Conservation (phyloP, 2,113 vertebrate species). For the Chunga burmeisteri region DNA sequence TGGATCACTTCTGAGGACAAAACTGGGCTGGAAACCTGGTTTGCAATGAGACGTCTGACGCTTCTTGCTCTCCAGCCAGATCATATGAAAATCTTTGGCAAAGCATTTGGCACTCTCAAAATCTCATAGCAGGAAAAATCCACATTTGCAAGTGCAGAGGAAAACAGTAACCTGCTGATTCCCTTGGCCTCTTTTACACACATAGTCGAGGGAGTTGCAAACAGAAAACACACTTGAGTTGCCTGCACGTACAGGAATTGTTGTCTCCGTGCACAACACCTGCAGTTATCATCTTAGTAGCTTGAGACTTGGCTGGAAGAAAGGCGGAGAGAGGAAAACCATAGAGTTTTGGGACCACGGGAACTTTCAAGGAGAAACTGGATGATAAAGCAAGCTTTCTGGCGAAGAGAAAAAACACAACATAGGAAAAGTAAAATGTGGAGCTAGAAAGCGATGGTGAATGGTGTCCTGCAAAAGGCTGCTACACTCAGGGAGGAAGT, state of each 20-base stretch:
- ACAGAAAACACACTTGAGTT: not conserved
- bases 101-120: not conserved
- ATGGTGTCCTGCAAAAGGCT: not conserved
- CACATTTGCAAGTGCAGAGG: constrained; percentile 43
- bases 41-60: constrained; percentile 30
- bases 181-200: not conserved
- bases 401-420: not conserved
- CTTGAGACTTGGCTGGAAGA: not conserved
- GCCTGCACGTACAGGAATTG: not conserved
- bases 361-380: not conserved
- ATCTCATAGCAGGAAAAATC: constrained; percentile 19
- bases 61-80: constrained; percentile 57
- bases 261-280: not conserved
- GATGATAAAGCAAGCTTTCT: not conserved
- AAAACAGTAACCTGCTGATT: constrained; percentile 26
- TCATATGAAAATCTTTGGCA: constrained; percentile 51
- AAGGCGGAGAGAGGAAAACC: not conserved
- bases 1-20: constrained; percentile 6
- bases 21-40: constrained; percentile 32
- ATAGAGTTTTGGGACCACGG: not conserved
- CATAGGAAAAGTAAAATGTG: not conserved
- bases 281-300: not conserved
- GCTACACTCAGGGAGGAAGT: not conserved
- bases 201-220: not conserved
- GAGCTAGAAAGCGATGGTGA: not conserved